These are phyloP conservation scores for Parasteatoda tepidariorum DNA, from an alignment of 1,140 invertebrate species.

Conservation along the genomic window DNA sequence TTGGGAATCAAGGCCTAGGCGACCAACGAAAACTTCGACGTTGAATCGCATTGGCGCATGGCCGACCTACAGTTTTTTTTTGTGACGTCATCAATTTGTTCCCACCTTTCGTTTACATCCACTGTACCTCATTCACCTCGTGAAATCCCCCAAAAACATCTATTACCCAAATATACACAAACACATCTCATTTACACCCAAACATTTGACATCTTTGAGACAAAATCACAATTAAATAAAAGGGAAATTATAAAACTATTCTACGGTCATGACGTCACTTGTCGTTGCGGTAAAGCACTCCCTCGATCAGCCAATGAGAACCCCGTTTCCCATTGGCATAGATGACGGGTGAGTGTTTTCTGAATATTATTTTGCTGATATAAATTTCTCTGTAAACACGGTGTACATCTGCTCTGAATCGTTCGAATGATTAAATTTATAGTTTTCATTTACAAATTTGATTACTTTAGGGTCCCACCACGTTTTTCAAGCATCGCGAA, in stretches of 20 bases:
- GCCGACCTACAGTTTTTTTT: slow-evolving; percentile 50
- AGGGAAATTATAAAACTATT: slow-evolving; percentile 47
- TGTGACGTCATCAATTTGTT: slow-evolving; percentile 55
- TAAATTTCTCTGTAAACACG: slow-evolving; percentile 70
- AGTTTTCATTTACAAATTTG: slow-evolving; percentile 48
- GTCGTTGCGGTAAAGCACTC: slow-evolving; percentile 60
- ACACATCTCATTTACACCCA: slow-evolving; percentile 10
- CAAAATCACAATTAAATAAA: slow-evolving; percentile 38
- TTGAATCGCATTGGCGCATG: slow-evolving; percentile 57
- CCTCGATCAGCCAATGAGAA: slow-evolving; percentile 65
- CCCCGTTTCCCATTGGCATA: slow-evolving; percentile 71
- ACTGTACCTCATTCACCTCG: slow-evolving; percentile 40
- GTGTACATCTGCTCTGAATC: slow-evolving; percentile 63
- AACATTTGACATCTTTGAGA: neutral
- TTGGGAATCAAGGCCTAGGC: slow-evolving; percentile 44
- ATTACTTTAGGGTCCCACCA: slow-evolving; percentile 14
- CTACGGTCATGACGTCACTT: slow-evolving; percentile 58
- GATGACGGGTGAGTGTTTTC: slow-evolving; percentile 73
- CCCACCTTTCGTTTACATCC: slow-evolving; percentile 59
- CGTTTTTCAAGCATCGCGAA: slow-evolving; percentile 10
- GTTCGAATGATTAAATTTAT: slow-evolving; percentile 57
- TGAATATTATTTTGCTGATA: slow-evolving; percentile 74
- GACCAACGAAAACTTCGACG: slow-evolving; percentile 50
- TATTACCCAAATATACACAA: slow-evolving; percentile 40
- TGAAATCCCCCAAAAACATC: slow-evolving; percentile 50